Conservation (phyloP, 2,797 vertebrate species). For the Sebastes ruberrimus region DNA sequence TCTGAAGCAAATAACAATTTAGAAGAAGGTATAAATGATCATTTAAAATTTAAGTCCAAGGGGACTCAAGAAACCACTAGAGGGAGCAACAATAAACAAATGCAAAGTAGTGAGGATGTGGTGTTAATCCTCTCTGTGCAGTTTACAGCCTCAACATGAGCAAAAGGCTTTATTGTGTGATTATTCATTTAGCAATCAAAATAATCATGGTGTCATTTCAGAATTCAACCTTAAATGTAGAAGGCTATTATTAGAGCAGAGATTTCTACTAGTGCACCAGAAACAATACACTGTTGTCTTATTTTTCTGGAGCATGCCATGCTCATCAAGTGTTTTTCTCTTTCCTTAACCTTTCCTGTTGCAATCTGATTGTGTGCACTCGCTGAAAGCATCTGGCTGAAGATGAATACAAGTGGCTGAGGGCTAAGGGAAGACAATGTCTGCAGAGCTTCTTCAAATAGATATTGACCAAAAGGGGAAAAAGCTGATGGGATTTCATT, state of each 20-base stretch:
- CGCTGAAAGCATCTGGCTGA: constrained; percentile 12
- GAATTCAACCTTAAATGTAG: not conserved
- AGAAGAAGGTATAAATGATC: not conserved
- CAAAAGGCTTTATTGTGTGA: not conserved
- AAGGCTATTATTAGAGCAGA: not conserved
- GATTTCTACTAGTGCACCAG: not conserved
- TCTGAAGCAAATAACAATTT: not conserved
- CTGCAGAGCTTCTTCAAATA: constrained; percentile 58
- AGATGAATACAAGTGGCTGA: constrained; percentile 52
- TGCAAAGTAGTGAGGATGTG: constrained; percentile 5
- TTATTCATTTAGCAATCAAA: not conserved
- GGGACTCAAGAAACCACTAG: constrained; percentile 20
- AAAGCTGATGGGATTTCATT: constrained; percentile 77
- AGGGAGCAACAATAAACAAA: constrained; percentile 50
- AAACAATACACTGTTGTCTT: not conserved
- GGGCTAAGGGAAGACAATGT: constrained; percentile 53
- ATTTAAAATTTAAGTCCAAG: not conserved
- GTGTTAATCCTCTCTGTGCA: not conserved
- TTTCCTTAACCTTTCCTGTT: constrained; percentile 18
- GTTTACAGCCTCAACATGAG: not conserved
- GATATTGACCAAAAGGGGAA: constrained; percentile 73
- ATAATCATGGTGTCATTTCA: not conserved
- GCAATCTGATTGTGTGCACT: constrained; percentile 11
- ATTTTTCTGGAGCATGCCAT: not conserved
- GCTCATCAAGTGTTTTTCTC: constrained; percentile 16